Percentiles rank a stretch among this genome's conserved stretches.
These are phyloP conservation scores for Astatotilapia flaviijosephi DNA, from an alignment of 2,113 vertebrate genomes.

Conservation along the genomic window DNA sequence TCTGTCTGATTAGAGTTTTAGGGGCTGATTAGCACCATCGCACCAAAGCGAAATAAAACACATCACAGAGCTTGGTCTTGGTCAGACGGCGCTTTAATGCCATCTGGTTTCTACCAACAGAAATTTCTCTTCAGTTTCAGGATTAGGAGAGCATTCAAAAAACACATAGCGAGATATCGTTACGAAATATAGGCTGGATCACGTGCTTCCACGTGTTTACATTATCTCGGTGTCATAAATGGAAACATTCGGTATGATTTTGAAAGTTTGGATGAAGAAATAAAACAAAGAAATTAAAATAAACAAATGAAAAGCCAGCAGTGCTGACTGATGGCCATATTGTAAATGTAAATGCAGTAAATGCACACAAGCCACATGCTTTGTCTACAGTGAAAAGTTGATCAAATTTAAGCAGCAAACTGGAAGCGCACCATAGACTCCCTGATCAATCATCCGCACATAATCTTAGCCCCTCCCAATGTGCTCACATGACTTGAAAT, in stretches of 20 bases:
- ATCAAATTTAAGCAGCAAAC: not conserved
- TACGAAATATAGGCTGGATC: not conserved
- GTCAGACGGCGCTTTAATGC: not conserved
- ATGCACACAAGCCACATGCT: not conserved
- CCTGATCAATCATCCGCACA: slow-evolving; percentile 28
- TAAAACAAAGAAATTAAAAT: not conserved
- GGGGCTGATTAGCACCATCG: slow-evolving; percentile 17
- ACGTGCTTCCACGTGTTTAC: not conserved
- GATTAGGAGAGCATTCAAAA: not conserved
- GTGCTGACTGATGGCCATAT: not conserved
- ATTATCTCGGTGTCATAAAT: not conserved
- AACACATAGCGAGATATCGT: not conserved
- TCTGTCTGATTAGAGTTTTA: slow-evolving; percentile 13
- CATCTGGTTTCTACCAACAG: slow-evolving; percentile 11
- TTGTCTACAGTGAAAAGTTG: slow-evolving; percentile 3
- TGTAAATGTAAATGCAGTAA: not conserved
- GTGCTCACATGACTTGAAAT: slow-evolving; percentile 40
- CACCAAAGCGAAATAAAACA: slow-evolving; percentile 33
- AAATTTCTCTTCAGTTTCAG: slow-evolving; percentile 3
- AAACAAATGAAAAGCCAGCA: not conserved
- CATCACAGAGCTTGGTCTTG: not conserved
- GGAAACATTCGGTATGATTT: not conserved
- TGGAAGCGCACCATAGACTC: not conserved
- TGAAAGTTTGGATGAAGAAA: not conserved
- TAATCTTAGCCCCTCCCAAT: not conserved